These are phyloP conservation scores for Otolemur garnettii DNA, from an alignment of 2,113 vertebrate genomes.

Conservation along the genomic window DNA sequence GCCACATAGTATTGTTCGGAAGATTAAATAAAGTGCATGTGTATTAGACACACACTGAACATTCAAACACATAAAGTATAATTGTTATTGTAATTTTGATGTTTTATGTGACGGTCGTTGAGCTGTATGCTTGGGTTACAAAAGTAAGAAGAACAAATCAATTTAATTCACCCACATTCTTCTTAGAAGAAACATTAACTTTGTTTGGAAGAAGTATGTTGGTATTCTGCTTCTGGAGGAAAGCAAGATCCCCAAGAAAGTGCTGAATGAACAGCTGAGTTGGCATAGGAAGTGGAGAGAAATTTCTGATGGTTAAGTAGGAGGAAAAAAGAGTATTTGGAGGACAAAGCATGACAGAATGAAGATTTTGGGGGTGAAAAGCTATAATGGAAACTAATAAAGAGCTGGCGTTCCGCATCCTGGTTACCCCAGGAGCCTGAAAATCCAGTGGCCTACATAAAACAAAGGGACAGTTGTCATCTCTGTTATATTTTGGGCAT, in stretches of 20 bases:
- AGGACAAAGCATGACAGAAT: background rate
- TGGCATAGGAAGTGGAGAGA: background rate
- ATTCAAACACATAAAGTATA: background rate
- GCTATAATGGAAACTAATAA: background rate
- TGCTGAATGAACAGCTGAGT: background rate
- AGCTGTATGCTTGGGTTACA: background rate
- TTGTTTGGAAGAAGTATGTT: background rate
- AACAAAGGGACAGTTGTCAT: background rate
- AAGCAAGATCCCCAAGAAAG: background rate
- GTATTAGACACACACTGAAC: background rate
- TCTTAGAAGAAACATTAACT: background rate
- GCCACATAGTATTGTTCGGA: background rate
- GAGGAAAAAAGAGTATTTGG: background rate
- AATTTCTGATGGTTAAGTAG: background rate
- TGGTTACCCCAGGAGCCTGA: background rate
- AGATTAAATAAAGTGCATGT: background rate
- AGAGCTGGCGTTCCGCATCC: background rate
- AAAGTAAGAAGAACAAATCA: conserved; percentile 1
- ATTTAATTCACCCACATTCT: background rate
- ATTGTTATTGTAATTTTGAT: background rate
- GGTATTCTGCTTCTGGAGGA: background rate
- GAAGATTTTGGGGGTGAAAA: conserved; percentile 25
- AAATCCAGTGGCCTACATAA: background rate
- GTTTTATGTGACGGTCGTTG: background rate
- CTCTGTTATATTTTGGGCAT: background rate